Evolutionary conservation across 1,140 invertebrate species (phyloP), one percentile per base, ranked within the genome.

Genomic region (Diuraphis noxia): DNA sequence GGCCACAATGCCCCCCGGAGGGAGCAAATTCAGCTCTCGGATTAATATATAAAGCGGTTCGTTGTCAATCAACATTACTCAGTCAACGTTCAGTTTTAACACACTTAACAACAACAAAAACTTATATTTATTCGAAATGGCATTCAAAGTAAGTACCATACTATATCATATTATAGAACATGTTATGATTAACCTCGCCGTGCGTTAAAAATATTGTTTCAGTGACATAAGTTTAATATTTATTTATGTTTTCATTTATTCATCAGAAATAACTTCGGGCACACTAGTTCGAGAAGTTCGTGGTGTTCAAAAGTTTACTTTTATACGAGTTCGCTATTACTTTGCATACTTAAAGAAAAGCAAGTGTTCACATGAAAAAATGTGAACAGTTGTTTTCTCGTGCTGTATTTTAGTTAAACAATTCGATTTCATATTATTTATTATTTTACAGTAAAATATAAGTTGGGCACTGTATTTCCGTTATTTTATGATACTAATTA

Each of bases 31-130:
- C 41, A 21, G 9, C 88, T 17, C 34, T 82, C 23, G 9, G 72
- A 91, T 72, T 49, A 25, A 91, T 82, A 82, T 91, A 91, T 91
- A 91, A 91, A 91, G 72, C 89, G 43, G 43, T 40, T 30, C 77
- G 77, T 91, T 52, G 89, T 91, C 89, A 82, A 91, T 91, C 89
- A 91, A 91, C 89, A 38, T 79, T 81, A 91, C 63, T 52, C 89
- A 91, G 43, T 91, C 41, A 49, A 49, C 89, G 43, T 91, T 91
- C 43, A 63, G 72, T 91, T 36, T 91, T 30, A 38, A 38, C 0
- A 52, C 77, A 52, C 40, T 91, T n/a, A 81, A 91, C 89, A 81
- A 52, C 89, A 43, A 49, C 81, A 46, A 49, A 79, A 36, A 79
- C 19, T 49, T 36, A 9, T 81, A 90, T 90, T 89, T 89, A 89